A percentile compares a stretch with the other conserved stretches of the same genome.
Evolutionary conservation across 1,140 invertebrate genomes (phyloP).

Genomic region (Aphis gossypii): DNA sequence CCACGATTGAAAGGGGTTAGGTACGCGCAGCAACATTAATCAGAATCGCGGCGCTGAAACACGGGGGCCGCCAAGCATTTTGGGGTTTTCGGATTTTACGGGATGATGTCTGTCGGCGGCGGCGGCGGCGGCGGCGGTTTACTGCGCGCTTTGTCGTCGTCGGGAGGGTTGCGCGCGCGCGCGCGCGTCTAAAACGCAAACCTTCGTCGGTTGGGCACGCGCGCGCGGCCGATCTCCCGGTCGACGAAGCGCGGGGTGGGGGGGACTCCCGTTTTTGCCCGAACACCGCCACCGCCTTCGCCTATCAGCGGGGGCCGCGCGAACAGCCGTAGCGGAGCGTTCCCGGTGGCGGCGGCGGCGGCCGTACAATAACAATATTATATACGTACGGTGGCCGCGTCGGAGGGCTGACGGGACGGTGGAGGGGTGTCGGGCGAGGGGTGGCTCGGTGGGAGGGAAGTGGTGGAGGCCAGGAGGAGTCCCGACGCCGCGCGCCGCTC

Average conservation of each 20-base stretch:
- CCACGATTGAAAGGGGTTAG: not conserved
- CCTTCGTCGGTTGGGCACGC: not conserved
- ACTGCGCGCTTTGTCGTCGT: not conserved
- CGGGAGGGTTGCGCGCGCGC: not conserved
- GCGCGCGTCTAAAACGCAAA: not conserved
- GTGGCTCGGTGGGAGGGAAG: not conserved
- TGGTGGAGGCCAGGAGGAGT: not conserved
- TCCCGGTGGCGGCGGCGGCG: not conserved
- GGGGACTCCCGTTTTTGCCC: not conserved
- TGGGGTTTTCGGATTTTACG: not conserved
- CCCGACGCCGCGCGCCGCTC: not conserved
- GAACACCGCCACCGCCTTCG: not conserved
- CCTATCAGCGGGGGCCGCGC: not conserved
- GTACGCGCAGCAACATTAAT: conserved; percentile 36
- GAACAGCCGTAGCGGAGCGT: not conserved
- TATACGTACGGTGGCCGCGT: not conserved
- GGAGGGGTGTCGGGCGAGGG: not conserved
- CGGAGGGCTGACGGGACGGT: not conserved
- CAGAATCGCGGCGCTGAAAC: not conserved
- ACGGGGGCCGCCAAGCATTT: not conserved
- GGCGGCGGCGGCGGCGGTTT: not conserved
- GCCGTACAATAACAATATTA: conserved; percentile 1
- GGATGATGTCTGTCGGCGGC: not conserved
- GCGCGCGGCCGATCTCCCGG: conserved; percentile 22
- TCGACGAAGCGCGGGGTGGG: not conserved